Conservation (phyloP, 2,888 invertebrate species). For the Drosophila diplacantha region DNA sequence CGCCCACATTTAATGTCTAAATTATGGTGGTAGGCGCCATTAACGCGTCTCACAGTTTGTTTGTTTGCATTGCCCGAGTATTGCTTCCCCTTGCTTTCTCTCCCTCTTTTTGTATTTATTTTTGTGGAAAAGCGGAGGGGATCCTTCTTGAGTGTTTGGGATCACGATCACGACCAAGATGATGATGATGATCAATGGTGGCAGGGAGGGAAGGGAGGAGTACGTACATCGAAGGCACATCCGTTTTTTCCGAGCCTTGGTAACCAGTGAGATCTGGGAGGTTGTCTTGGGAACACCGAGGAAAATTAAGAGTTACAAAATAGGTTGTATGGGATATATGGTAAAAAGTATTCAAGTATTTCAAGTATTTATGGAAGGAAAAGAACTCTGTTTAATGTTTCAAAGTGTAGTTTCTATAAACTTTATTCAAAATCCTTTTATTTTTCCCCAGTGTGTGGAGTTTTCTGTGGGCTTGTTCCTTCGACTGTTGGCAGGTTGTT, state of each 20-base stretch:
- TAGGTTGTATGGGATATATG: not conserved
- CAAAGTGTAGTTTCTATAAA: not conserved
- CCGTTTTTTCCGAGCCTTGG: constrained; percentile 44
- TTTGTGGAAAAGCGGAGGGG: constrained; percentile 5
- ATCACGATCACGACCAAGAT: constrained; percentile 34
- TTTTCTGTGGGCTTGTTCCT: not conserved
- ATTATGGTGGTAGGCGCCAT: constrained; percentile 57
- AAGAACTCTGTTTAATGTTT: not conserved
- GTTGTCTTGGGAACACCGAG: not conserved
- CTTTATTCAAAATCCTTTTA: not conserved
- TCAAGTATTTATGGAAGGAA: not conserved
- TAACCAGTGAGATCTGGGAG: not conserved
- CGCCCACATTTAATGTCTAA: constrained; percentile 62
- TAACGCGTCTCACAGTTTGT: constrained; percentile 57
- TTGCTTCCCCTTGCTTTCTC: not conserved
- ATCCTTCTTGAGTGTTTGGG: constrained; percentile 26
- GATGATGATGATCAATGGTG: constrained; percentile 20
- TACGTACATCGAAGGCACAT: constrained; percentile 45
- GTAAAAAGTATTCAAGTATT: not conserved
- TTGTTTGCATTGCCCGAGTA: constrained; percentile 28
- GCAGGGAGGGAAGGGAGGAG: not conserved
- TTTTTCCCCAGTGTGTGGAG: not conserved
- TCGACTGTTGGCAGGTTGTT: not conserved
- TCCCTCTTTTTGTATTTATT: not conserved
- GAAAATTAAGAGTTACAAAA: not conserved